These are phyloP conservation scores for Zingel zingel DNA, from an alignment of 2,113 vertebrate genomes.

Conservation along the genomic window DNA sequence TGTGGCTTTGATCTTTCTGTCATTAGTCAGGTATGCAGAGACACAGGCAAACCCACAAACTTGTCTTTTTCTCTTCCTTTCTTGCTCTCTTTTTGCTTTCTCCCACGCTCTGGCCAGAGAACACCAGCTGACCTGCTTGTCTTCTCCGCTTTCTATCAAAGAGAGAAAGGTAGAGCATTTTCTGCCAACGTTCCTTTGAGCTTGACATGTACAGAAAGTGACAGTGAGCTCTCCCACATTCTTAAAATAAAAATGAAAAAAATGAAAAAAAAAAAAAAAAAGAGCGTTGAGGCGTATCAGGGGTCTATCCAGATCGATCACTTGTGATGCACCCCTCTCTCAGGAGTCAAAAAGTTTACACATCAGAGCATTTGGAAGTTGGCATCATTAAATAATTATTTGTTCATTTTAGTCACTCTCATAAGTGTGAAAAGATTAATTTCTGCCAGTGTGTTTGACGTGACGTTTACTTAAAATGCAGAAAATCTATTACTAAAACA, in stretches of 20 bases:
- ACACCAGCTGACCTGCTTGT: constrained; percentile 76
- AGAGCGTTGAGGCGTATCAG: not conserved
- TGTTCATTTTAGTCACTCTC: not conserved
- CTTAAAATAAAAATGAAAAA: no score
- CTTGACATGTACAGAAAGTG: constrained; percentile 64
- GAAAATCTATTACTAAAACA: not conserved
- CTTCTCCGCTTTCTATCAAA: constrained; percentile 72
- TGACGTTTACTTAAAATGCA: not conserved
- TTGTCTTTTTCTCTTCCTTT: constrained; percentile 50
- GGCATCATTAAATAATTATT: not conserved
- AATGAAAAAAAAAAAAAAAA: not conserved
- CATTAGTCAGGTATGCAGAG: constrained; percentile 84
- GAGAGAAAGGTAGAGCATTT: constrained; percentile 47
- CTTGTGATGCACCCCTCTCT: not conserved
- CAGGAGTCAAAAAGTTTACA: not conserved
- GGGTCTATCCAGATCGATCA: constrained; percentile 31
- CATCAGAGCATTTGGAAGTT: not conserved
- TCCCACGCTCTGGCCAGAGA: constrained; percentile 72
- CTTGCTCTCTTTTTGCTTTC: constrained; percentile 44
- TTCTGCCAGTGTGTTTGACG: not conserved
- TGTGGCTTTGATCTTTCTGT: constrained; percentile 77
- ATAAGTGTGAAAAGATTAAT: not conserved
- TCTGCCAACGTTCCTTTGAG: constrained; percentile 46
- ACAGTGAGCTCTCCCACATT: constrained; percentile 18
- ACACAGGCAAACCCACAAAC: constrained; percentile 63